Base-by-base conservation (phyloP, 2,888 invertebrate species). In the Drosophila seclusa region DNA sequence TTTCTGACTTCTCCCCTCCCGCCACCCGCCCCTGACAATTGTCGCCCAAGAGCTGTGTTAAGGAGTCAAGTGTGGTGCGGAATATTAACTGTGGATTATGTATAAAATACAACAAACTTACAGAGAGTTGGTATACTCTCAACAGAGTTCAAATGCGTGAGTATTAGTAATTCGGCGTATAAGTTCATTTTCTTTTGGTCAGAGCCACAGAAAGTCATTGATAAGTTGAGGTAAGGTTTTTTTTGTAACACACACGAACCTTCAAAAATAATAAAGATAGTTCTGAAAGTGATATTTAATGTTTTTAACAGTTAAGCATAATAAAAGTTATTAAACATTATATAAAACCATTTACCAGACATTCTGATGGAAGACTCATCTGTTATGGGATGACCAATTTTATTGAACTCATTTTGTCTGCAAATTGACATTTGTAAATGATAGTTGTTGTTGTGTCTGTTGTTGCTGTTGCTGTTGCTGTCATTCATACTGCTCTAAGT, bases 401-500 rank as follows among this genome's bases (percentile, higher is more conserved):
- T 73, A 76, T 77, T 78, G 78, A 58, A 49, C 58, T 55, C 53
- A 40, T 60, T 67, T 58, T 34, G 65, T 61, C 52, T 45, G n/a
- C 21, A 45, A 24, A 13, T 52, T 21, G 49, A 66, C 53, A 57
- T 75, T 66, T 70, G 34, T 72, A 27, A 55, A 13, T 67, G 49
- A 50, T 68, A 40, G 63, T 64, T 75, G 52, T 38, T 40, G 52
- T 53, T 71, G 27, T 42, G 49, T 42, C 31, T 66, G 42, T n/a
- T 70, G 34, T 2, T 53, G 58, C 55, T 73, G 54, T 7, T 55
- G 45, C 27, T 62, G 53, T 29, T 66, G 53, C n/a, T 57, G 63
- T 64, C 76, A 64, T 52, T 76, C 53, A 67, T 67, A 50, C 62
- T 62, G 70, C 86, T 76, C 78, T 86, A 83, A 85, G 85, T 85